Base-by-base conservation (phyloP, 1,140 invertebrate genomes). In the Doryteuthis pealeii region DNA sequence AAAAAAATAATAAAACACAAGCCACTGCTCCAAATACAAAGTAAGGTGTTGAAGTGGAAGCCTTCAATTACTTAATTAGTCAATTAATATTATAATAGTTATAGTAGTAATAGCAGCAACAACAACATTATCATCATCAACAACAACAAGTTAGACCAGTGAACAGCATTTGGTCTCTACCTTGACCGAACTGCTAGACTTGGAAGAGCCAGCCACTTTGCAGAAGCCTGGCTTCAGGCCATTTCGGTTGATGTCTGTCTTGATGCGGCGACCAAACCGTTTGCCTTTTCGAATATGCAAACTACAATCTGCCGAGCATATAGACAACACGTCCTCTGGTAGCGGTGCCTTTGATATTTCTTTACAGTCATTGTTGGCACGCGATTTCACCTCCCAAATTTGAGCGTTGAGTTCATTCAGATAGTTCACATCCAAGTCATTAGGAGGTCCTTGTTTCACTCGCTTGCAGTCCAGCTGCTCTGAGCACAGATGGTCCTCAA, bases 111-210 rank as follows among this genome's bases (percentile, higher is more conserved):
- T 10, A 40, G 10, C 35, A 40, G 10, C 35, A 40, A 40, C 35
- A 40, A 40, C 35, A n/a, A n/a, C n/a, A n/a, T n/a, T n/a, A n/a
- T n/a, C n/a, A n/a, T n/a, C n/a, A n/a, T n/a, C n/a, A n/a, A n/a
- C n/a, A n/a, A 10, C 45, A 49, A 49, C 26, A 71, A 18, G 43
- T 83, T 74, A 86, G 26, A 86, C 83, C 28, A 86, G 76, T 70
- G 84, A 84, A 74, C 84, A 86, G 76, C 84, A 86, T 72, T 84
- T 86, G 30, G 82, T 82, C 65, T 84, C 81, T 26, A 81, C 73
- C 35, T 79, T 80, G 10, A 82, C 69, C n/a, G 76, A 75, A n/a
- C 69, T 49, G 62, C 78, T 45, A 31, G 74, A 67, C 26, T 73
- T 65, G 32, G 76, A 68, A 28, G 74, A 70, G 31, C 77, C 76